These are phyloP conservation scores for Patella ulyssiponensis DNA, from an alignment of 2,888 invertebrate genomes.

Conservation along the genomic window DNA sequence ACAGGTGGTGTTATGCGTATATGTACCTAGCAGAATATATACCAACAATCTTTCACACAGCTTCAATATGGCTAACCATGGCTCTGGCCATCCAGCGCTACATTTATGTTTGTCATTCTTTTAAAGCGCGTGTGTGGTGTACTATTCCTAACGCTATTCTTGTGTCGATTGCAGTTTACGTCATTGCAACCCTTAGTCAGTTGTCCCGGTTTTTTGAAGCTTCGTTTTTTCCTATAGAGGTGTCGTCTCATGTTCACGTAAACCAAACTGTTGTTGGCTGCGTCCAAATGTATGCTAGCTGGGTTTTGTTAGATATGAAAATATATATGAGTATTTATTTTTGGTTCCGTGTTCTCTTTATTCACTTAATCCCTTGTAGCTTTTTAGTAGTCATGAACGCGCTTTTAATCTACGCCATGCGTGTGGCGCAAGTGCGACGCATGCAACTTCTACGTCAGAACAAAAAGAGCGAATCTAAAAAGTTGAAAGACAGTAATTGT, in stretches of 20 bases:
- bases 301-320: slow-evolving; percentile 72
- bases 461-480: slow-evolving; percentile 71
- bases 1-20: slow-evolving; percentile 84
- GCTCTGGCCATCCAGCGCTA: slow-evolving; percentile 93
- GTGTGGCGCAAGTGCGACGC: slow-evolving; percentile 85
- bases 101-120: slow-evolving; percentile 94
- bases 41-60: slow-evolving; percentile 84
- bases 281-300: slow-evolving; percentile 36
- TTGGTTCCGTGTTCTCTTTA: slow-evolving; percentile 89
- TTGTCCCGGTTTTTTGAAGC: slow-evolving; percentile 82
- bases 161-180: slow-evolving; percentile 84
- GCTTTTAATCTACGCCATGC: slow-evolving; percentile 87
- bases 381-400: slow-evolving; percentile 90
- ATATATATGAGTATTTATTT: slow-evolving; percentile 83
- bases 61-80: slow-evolving; percentile 93
- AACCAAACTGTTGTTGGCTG: slow-evolving; percentile 56
- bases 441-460: slow-evolving; percentile 85
- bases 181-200: slow-evolving; percentile 86
- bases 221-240: slow-evolving; percentile 76
- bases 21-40: slow-evolving; percentile 58
- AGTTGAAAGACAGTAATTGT: slow-evolving; percentile 68
- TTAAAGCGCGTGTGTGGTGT: slow-evolving; percentile 85
- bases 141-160: slow-evolving; percentile 79
- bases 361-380: slow-evolving; percentile 92
- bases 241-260: slow-evolving; percentile 73